phyloP scores from a whole-genome alignment of 2,797 vertebrate species.

The Anguilla marmorata region DNA sequence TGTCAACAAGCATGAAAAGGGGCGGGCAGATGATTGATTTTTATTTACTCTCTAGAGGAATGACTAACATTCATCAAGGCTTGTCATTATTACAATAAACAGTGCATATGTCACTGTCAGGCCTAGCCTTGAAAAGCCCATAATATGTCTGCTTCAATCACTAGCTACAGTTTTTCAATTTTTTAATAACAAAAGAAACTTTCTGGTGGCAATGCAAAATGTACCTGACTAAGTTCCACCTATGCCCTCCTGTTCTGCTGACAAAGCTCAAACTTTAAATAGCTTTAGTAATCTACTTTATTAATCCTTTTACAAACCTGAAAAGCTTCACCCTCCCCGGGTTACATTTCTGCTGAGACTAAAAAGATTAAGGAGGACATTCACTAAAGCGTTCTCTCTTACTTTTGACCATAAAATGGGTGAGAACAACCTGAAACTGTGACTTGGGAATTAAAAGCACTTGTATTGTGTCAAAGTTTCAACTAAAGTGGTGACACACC shows the following conservation, averaged over 20 bases:
- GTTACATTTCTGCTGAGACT: neutral
- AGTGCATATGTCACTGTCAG: neutral
- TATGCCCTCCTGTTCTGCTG: neutral
- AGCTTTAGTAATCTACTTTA: neutral
- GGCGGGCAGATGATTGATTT: neutral
- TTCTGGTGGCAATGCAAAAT: neutral
- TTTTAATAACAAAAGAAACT: neutral
- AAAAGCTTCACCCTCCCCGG: neutral
- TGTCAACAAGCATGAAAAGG: neutral
- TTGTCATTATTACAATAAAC: neutral
- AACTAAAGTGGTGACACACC: neutral
- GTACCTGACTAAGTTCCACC: neutral
- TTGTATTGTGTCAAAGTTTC: neutral
- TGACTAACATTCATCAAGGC: neutral
- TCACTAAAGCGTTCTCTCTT: neutral
- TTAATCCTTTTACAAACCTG: neutral
- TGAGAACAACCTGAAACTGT: neutral
- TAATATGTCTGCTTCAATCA: neutral
- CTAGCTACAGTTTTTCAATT: neutral
- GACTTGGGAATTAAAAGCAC: neutral
- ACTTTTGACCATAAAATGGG: neutral
- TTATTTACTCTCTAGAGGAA: neutral
- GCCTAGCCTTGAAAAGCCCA: neutral
- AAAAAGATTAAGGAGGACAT: neutral
- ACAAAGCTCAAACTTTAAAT: neutral